Base-by-base conservation (phyloP, 2,113 vertebrate genomes). In the Rhagologus leucostigma region DNA sequence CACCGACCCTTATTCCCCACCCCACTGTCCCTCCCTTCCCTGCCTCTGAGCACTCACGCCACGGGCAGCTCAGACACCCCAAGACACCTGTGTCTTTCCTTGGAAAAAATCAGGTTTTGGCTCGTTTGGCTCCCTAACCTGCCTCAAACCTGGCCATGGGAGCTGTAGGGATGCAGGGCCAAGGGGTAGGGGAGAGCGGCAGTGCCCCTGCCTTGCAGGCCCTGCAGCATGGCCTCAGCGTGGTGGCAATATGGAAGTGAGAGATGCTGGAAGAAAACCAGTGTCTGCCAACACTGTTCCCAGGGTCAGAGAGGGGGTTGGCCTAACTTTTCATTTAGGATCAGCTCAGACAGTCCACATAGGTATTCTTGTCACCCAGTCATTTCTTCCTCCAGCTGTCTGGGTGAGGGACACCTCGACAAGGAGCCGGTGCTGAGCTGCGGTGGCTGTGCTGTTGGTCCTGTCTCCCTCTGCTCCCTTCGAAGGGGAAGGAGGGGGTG, bases 201-300 rank as follows among this genome's bases (percentile, higher is more conserved):
- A 0, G 16, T 2, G 50, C 22, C 23, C 14, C 9, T 37, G 60
- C 59, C n/a, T 15, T 27, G 56, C 42, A 46, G 14, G 11, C 55
- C 46, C 33, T 9, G 37, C 35, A 18, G 35, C 3, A 0, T 1
- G 32, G 33, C 33, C 60, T 23, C 56, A 16, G 17, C 2, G 0
- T 0, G 10, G 9, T 3, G 29, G 53, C 49, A 7, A 4, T 0
- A 4, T 16, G 35, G 26, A 41, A 79, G 21, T 0, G 6, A 33
- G n/a, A 47, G 64, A 27, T 9, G 21, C 53, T 63, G 67, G 49
- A 53, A 42, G 41, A 63, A 71, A 92, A 37, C 5, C 3, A 2
- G 14, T 6, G 67, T 57, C 46, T 2, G 1, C 35, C 39, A 32
- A 8, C 50, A 5, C 13, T 8, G 46, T 74, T 23, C 24, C 3